These are phyloP conservation scores for Caenorhabditis brenneri DNA, from an alignment of 1,140 invertebrate genomes.

Conservation along the genomic window DNA sequence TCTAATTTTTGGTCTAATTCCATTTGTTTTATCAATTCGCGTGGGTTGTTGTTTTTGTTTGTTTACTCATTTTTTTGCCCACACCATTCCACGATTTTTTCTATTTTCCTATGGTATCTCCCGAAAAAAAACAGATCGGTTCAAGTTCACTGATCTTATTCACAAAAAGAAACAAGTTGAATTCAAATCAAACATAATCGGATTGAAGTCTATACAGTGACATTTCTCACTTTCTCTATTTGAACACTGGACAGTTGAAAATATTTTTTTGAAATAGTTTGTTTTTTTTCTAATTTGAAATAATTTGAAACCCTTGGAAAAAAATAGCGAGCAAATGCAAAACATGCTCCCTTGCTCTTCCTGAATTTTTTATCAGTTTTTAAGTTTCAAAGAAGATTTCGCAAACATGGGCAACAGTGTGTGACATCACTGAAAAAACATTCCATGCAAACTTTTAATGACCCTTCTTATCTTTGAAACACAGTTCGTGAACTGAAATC, in stretches of 20 bases:
- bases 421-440: conserved; percentile 5
- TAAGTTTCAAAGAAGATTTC: not conserved
- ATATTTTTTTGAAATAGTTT: too few species aligned
- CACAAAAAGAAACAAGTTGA: not conserved
- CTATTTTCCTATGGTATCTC: conserved; percentile 1
- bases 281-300: too few species aligned
- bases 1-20: too few species aligned
- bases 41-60: conserved; percentile 5
- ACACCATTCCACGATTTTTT: not conserved
- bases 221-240: too few species aligned
- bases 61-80: not conserved
- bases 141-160: conserved; percentile 28
- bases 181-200: not conserved
- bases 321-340: too few species aligned
- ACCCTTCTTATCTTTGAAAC: not conserved
- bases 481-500: not conserved
- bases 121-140: not conserved
- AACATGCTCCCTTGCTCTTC: too few species aligned
- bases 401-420: not conserved
- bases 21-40: not conserved
- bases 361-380: too few species aligned
- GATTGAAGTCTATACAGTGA: not conserved
- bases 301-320: too few species aligned
- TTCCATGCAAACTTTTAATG: not conserved
- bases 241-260: too few species aligned